Evolutionary conservation across 2,797 vertebrate species (phyloP).

Genomic region (Anguilla obscura): DNA sequence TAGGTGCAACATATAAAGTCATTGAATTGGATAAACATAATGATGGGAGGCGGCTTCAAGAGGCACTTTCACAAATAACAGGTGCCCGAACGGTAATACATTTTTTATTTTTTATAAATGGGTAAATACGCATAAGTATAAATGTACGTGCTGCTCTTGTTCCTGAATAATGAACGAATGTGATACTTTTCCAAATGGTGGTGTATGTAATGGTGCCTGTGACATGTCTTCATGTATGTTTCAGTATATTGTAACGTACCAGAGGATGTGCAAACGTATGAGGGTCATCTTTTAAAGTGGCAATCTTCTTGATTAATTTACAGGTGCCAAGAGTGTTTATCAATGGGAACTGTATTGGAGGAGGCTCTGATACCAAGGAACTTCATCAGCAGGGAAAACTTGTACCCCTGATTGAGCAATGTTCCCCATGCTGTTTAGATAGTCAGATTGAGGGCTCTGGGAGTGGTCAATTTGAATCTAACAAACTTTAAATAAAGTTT

Average conservation of each 20-base stretch:
- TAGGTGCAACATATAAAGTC: conserved; percentile 82
- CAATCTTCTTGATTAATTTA: neutral
- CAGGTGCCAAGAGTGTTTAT: conserved; percentile 96
- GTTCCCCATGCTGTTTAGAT: conserved; percentile 68
- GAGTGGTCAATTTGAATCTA: conserved; percentile 54
- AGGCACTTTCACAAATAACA: conserved; percentile 82
- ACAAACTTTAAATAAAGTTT: conserved; percentile 60
- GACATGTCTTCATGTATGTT: neutral
- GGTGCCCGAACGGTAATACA: conserved; percentile 86
- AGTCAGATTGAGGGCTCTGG: conserved; percentile 61
- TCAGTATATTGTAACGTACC: neutral
- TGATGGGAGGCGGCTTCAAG: conserved; percentile 84
- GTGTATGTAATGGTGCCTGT: neutral
- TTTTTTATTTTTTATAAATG: neutral
- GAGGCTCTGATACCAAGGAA: conserved; percentile 83
- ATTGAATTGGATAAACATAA: conserved; percentile 85
- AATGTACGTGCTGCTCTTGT: neutral
- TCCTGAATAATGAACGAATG: conserved; percentile 21
- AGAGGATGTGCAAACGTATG: neutral
- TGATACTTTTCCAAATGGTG: neutral
- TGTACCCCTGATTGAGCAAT: conserved; percentile 81
- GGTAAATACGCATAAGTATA: too few species aligned
- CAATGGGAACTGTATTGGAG: conserved; percentile 90
- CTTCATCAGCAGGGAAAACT: conserved; percentile 88
- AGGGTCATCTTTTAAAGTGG: neutral